phyloP scores from a whole-genome alignment of 1,140 invertebrate genomes.

The Drosophila pseudoobscura region DNA sequence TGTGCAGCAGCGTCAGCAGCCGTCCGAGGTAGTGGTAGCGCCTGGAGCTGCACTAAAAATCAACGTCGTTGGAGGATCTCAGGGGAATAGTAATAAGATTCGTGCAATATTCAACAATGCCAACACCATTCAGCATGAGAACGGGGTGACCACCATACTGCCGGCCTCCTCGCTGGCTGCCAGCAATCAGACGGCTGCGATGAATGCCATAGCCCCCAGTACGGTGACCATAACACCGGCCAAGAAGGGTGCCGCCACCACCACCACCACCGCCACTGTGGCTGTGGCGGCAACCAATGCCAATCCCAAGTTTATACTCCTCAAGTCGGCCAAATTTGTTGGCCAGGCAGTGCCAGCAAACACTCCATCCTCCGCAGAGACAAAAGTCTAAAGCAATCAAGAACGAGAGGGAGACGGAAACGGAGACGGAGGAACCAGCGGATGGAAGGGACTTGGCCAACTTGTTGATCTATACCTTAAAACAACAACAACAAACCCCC shows the following conservation, averaged over 20 bases:
- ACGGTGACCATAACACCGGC: constrained; percentile 79
- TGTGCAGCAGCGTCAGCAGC: constrained; percentile 44
- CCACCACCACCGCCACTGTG: not conserved
- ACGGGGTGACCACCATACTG: constrained; percentile 77
- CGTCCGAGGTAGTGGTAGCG: not conserved
- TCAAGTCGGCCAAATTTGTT: constrained; percentile 57
- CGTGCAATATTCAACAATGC: constrained; percentile 78
- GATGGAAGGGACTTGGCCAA: constrained; percentile 16
- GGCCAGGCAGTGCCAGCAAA: constrained; percentile 1
- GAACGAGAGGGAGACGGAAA: constrained; percentile 1
- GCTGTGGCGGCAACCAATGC: constrained; percentile 21
- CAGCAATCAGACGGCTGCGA: constrained; percentile 70
- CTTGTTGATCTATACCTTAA: not conserved
- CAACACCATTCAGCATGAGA: constrained; percentile 77
- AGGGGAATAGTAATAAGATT: constrained; percentile 64
- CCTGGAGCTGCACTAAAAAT: constrained; percentile 30
- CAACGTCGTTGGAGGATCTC: constrained; percentile 62
- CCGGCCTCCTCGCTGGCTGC: constrained; percentile 76
- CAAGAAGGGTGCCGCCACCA: constrained; percentile 39
- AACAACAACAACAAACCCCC: too few relatives aligned
- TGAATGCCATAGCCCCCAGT: constrained; percentile 76
- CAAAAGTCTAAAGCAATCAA: constrained; percentile 48
- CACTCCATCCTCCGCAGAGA: constrained; percentile 25
- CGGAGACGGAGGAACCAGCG: not conserved
- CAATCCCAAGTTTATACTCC: constrained; percentile 66